phyloP scores from a whole-genome alignment of 2,797 vertebrate species.

The Pangasius krempfi region DNA sequence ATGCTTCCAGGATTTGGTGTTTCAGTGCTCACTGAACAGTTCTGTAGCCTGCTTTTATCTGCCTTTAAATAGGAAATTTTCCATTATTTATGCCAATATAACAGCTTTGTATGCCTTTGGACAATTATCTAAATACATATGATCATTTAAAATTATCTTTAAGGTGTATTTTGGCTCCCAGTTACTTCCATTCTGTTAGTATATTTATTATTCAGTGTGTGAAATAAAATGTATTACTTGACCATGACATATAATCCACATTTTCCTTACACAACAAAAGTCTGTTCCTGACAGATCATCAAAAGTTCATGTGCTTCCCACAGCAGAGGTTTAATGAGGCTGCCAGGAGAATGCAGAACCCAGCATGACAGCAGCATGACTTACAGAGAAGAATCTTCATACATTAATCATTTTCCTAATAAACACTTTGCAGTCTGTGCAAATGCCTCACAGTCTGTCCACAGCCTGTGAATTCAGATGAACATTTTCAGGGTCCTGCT shows the following conservation, averaged over 20 bases:
- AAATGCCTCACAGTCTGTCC: conserved; percentile 31
- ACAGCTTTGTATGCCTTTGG: not conserved
- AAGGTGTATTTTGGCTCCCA: not conserved
- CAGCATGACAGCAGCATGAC: conserved; percentile 1
- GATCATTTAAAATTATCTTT: not conserved
- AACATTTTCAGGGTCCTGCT: conserved; percentile 9
- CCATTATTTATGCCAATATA: not conserved
- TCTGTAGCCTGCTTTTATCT: not conserved
- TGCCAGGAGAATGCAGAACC: conserved; percentile 21
- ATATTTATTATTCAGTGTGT: not conserved
- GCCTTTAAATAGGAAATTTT: not conserved
- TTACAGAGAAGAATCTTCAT: conserved; percentile 32
- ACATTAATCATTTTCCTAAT: conserved; percentile 38
- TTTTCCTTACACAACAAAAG: conserved; percentile 32
- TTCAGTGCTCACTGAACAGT: not conserved
- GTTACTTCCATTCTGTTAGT: not conserved
- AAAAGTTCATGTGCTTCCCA: conserved; percentile 20
- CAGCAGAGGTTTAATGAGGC: conserved; percentile 29
- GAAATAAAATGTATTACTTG: conserved; percentile 28
- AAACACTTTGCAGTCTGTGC: conserved; percentile 28
- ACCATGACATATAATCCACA: conserved; percentile 21
- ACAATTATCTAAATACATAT: not conserved
- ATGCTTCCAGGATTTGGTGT: not conserved
- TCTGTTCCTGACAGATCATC: conserved; percentile 31
- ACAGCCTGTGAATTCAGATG: conserved; percentile 28